These are phyloP conservation scores for Xestia ashworthii DNA, from an alignment of 2,888 invertebrate genomes.

Conservation along the genomic window DNA sequence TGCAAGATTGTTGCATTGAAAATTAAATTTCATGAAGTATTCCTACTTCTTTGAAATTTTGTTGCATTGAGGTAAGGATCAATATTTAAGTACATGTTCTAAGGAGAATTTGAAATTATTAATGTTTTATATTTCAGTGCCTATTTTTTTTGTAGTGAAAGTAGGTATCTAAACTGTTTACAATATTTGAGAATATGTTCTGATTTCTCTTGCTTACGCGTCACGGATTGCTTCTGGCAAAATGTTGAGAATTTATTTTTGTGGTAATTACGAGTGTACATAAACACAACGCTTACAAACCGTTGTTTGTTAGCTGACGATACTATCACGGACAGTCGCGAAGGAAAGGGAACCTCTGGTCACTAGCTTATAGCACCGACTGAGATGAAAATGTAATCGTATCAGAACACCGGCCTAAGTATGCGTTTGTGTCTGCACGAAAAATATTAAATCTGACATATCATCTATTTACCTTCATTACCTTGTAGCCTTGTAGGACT, in stretches of 20 bases:
- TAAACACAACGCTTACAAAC: not conserved
- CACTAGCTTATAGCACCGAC: not conserved
- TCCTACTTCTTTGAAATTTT: conserved; percentile 29
- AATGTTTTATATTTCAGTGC: not conserved
- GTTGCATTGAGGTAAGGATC: conserved; percentile 39
- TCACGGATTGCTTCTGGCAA: conserved; percentile 70
- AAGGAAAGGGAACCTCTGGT: not conserved
- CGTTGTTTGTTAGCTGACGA: conserved; percentile 17
- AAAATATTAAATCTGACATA: not conserved
- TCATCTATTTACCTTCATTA: too few species aligned
- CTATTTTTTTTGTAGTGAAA: conserved; percentile 60
- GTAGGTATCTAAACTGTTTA: conserved; percentile 55
- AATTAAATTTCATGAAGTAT: conserved; percentile 35
- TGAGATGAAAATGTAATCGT: not conserved
- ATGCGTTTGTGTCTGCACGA: not conserved
- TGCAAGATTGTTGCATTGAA: conserved; percentile 35
- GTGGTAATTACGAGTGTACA: not conserved
- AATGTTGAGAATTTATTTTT: conserved; percentile 59
- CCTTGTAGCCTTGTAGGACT: not conserved
- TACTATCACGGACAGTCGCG: conserved; percentile 28
- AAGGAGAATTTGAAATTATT: not conserved
- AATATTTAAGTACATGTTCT: conserved; percentile 9
- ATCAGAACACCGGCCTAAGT: not conserved
- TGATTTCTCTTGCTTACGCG: conserved; percentile 84
- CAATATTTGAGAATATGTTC: conserved; percentile 60